Percentiles rank a stretch among this genome's conserved stretches.
These are phyloP conservation scores for Harpagifer antarcticus DNA, from an alignment of 2,797 vertebrate genomes.

Conservation along the genomic window DNA sequence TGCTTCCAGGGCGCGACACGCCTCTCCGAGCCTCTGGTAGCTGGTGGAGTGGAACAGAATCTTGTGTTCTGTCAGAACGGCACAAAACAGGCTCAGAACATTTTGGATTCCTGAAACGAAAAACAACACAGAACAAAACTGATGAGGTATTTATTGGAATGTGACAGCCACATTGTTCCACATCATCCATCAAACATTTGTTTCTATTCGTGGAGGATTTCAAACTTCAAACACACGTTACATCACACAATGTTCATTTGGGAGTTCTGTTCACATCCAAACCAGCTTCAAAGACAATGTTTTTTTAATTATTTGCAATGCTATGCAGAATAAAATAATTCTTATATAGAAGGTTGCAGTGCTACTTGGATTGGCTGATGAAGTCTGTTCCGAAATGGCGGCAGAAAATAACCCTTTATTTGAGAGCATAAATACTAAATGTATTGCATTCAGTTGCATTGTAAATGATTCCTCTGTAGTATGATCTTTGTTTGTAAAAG, in stretches of 20 bases:
- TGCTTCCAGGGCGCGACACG: conserved; percentile 94
- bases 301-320: neutral
- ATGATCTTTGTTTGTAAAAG: neutral
- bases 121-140: conserved; percentile 46
- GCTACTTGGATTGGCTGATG: neutral
- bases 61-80: conserved; percentile 98
- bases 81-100: conserved; percentile 96
- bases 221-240: conserved; percentile 42
- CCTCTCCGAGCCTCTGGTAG: conserved; percentile 97
- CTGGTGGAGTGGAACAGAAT: conserved; percentile 98
- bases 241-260: conserved; percentile 38
- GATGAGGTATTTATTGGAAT: conserved; percentile 56
- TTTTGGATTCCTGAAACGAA: conserved; percentile 93
- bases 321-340: neutral
- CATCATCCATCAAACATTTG: conserved; percentile 52
- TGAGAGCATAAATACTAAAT: neutral
- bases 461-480: neutral
- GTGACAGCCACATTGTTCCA: conserved; percentile 51
- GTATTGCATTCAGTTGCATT: neutral
- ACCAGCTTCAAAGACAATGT: conserved; percentile 13
- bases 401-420: neutral
- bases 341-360: neutral
- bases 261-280: conserved; percentile 3
- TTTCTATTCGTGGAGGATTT: conserved; percentile 33
- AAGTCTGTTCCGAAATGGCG: neutral